phyloP scores from a whole-genome alignment of 2,797 vertebrate genomes.

The Danio aesculapii region DNA sequence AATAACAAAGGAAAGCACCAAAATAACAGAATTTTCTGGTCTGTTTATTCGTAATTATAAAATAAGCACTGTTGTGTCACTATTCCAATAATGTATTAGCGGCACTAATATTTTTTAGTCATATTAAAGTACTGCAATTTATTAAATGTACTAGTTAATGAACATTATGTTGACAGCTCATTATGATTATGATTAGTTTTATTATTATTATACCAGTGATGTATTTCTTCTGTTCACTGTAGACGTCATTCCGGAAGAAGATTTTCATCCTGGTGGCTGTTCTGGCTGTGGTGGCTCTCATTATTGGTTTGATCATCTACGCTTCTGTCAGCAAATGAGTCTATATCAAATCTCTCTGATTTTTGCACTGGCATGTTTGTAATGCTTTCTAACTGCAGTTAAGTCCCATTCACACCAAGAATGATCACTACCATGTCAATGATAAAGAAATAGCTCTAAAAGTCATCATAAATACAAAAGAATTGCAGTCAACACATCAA shows the following conservation, averaged over 20 bases:
- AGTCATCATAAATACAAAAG: no score
- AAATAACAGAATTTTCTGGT: no score
- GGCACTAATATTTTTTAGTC: no score
- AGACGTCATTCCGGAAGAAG: slow-evolving; percentile 62
- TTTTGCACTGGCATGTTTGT: background rate
- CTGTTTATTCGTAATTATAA: no score
- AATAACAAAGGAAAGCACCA: no score
- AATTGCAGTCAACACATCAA: no score
- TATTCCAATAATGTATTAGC: no score
- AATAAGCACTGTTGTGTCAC: no score
- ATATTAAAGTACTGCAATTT: no score
- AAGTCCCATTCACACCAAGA: background rate
- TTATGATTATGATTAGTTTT: background rate
- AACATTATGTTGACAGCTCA: background rate
- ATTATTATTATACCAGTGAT: background rate
- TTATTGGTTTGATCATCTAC: slow-evolving; percentile 58
- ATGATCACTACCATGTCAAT: no score
- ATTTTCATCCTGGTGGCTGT: slow-evolving; percentile 54
- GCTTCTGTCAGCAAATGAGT: slow-evolving; percentile 44
- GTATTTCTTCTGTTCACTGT: slow-evolving; percentile 13
- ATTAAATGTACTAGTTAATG: background rate
- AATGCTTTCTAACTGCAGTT: slow-evolving; percentile 1
- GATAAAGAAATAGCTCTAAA: no score
- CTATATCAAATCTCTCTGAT: background rate
- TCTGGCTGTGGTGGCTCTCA: slow-evolving; percentile 33